Evolutionary conservation across 1,140 invertebrate genomes (phyloP).

Genomic region (Batillaria attramentaria): DNA sequence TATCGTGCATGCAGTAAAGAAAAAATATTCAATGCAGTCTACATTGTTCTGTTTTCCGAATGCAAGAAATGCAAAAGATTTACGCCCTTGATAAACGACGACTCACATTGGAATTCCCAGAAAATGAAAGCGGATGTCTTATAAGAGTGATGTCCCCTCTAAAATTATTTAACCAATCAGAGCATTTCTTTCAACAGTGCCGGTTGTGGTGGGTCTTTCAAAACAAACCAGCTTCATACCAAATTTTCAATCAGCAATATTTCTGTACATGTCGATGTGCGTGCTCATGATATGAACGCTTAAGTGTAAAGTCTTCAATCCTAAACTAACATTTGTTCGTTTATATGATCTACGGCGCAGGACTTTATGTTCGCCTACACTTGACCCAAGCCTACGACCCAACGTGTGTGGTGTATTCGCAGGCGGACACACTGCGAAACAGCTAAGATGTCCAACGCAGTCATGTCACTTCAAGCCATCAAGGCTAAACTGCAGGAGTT

Average conservation of each 20-base stretch:
- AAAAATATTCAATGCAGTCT: background rate
- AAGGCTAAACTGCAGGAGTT: slow-evolving; percentile 28
- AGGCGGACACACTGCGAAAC: background rate
- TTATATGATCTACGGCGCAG: background rate
- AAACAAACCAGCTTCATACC: too few relatives aligned
- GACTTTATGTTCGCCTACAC: background rate
- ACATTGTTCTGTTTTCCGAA: too few relatives aligned
- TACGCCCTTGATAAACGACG: background rate
- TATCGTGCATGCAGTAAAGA: background rate
- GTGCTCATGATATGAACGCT: background rate
- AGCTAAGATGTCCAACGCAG: background rate
- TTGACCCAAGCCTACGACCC: background rate
- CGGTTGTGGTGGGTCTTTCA: slow-evolving; percentile 14
- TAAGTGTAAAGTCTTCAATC: background rate
- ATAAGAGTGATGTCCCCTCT: background rate
- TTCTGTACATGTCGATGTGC: background rate
- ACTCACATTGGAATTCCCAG: background rate
- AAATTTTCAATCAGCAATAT: too few relatives aligned
- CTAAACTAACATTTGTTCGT: background rate
- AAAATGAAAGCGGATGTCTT: background rate
- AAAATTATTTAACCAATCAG: slow-evolving; percentile 8
- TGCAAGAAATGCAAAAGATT: background rate
- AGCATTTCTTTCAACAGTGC: background rate
- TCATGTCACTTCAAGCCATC: slow-evolving; percentile 18
- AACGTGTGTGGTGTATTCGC: background rate